phyloP scores from a whole-genome alignment of 1,140 invertebrate genomes.

The Atta cephalotes region DNA sequence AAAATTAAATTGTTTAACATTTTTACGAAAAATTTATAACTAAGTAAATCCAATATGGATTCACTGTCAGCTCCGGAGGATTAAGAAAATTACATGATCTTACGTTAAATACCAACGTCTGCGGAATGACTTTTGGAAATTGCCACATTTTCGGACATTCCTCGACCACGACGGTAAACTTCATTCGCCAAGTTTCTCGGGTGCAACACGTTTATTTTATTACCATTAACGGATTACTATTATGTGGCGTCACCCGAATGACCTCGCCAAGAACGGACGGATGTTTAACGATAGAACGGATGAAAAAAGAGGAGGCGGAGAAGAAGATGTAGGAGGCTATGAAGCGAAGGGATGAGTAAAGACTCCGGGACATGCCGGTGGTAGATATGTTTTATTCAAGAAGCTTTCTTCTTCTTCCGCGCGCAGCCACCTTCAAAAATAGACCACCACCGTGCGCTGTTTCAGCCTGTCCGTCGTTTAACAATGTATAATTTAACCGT shows the following conservation, averaged over 20 bases:
- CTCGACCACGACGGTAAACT: constrained; percentile 17
- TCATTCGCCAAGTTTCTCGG: constrained; percentile 25
- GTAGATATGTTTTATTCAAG: constrained; percentile 77
- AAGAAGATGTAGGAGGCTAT: constrained; percentile 32
- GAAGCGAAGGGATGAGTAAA: constrained; percentile 5
- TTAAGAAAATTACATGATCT: background rate
- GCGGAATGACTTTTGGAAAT: background rate
- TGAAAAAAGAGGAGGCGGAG: constrained; percentile 35
- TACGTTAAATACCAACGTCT: background rate
- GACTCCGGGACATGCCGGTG: constrained; percentile 59
- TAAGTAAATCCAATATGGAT: too few species aligned
- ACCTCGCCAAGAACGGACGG: background rate
- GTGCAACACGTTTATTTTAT: constrained; percentile 12
- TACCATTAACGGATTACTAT: constrained; percentile 8
- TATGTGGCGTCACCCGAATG: background rate
- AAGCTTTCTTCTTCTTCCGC: constrained; percentile 47
- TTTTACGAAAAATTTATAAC: too few species aligned
- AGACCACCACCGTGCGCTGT: constrained; percentile 39
- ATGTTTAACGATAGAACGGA: constrained; percentile 23
- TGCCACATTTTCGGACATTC: background rate
- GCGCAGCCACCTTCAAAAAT: constrained; percentile 63
- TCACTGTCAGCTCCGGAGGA: too few species aligned
- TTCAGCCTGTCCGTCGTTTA: constrained; percentile 69
- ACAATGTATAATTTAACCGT: constrained; percentile 78
- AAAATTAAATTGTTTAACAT: too few species aligned